Evolutionary conservation across 2,113 vertebrate genomes (phyloP).

Genomic region (Geococcyx californianus): DNA sequence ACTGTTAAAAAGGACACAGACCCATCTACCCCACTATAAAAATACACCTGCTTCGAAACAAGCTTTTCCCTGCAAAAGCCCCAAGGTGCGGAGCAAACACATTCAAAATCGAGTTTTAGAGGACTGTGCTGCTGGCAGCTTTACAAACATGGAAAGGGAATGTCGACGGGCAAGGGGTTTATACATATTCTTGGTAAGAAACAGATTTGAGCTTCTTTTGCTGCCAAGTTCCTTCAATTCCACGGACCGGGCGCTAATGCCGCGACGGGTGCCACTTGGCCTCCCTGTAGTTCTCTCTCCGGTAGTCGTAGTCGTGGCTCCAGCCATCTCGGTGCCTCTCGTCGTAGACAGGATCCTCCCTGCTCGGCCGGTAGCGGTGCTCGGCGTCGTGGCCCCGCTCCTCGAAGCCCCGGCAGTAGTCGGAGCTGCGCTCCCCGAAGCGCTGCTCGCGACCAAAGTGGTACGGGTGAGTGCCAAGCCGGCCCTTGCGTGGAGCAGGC

Average conservation of each 20-base stretch:
- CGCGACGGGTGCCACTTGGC: conserved; percentile 75
- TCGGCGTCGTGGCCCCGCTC: conserved; percentile 66
- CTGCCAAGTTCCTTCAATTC: background rate
- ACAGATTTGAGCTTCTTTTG: background rate
- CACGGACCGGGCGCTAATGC: background rate
- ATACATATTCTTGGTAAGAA: background rate
- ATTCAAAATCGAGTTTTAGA: background rate
- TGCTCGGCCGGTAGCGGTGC: conserved; percentile 73
- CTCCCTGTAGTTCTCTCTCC: conserved; percentile 74
- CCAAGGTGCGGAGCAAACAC: conserved; percentile 10
- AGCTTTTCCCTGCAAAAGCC: conserved; percentile 9
- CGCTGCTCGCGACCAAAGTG: conserved; percentile 68
- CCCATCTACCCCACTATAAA: too few relatives aligned
- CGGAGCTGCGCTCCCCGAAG: background rate
- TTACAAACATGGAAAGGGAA: conserved; percentile 12
- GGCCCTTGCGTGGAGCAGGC: conserved; percentile 49
- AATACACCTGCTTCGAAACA: too few relatives aligned
- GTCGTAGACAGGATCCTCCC: conserved; percentile 75
- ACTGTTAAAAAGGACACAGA: too few relatives aligned
- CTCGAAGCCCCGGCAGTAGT: conserved; percentile 71
- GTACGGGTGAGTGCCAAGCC: conserved; percentile 71
- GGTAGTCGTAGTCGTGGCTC: conserved; percentile 74
- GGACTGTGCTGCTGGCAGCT: background rate
- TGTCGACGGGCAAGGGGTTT: background rate
- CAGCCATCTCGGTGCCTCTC: conserved; percentile 73